Base-by-base conservation (phyloP, 2,888 invertebrate species). In the Melanostoma mellinum region DNA sequence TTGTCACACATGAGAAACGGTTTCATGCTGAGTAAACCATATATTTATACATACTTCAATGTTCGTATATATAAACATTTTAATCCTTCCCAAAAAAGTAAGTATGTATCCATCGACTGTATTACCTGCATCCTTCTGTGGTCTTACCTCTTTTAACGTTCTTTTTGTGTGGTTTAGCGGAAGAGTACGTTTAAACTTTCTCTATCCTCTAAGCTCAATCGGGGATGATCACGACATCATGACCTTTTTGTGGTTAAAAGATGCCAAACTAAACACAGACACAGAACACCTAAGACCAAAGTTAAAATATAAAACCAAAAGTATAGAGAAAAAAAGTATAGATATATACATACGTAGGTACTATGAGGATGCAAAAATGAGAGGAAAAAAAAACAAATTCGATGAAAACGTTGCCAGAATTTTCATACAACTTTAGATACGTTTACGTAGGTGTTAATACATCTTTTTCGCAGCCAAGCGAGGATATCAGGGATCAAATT, bases 401-500 rank as follows among this genome's bases (percentile, higher is more conserved):
- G 67, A 81, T 77, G 77, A 55, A 42, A 55, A 67, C 80, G 69
- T 53, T 67, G 8, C 32, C 46, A 40, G 58, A 71, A 71, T 53
- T 52, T 52, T 63, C 44, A 50, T 50, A 46, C 38, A 20, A n/a
- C 20, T 69, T 30, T 48, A 40, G 36, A 58, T 60, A 53, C 68
- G 55, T 36, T 55, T 69, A 60, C 36, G 35, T 74, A 38, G 58
- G 60, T 67, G 55, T 60, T 58, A 40, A 58, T 67, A 56, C 61
- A 33, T 61, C 71, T 33, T 55, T 72, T 72, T 67, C 67, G 20
- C 60, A 60, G 44, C 60, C 48, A 35, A 58, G 36, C 63, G 46
- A 71, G 67, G 72, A 77, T 80, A 82, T 77, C 81, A 82, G 69
- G 78, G 82, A 82, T 77, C 68, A 78, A 68, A 78, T 82, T 82